These are phyloP conservation scores for Chymomyza amoena DNA, from an alignment of 2,888 invertebrate species.

Conservation along the genomic window DNA sequence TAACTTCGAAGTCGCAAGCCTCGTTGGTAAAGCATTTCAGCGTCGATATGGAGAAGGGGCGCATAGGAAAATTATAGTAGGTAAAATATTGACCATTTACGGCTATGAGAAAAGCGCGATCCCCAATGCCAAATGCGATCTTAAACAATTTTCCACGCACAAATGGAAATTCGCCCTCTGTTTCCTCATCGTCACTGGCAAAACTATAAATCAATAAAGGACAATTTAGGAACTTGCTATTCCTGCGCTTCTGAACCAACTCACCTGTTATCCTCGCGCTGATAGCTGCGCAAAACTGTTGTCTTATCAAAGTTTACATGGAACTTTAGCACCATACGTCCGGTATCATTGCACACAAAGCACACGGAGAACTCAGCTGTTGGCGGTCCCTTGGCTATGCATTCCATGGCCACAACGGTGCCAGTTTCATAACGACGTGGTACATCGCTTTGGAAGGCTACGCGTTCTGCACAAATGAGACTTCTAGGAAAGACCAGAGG, in stretches of 20 bases:
- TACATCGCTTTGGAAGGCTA: constrained; percentile 78
- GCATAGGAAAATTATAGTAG: constrained; percentile 77
- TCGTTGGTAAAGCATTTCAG: constrained; percentile 76
- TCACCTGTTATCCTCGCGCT: constrained; percentile 76
- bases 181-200: constrained; percentile 75
- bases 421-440: constrained; percentile 77
- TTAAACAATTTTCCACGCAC: constrained; percentile 77
- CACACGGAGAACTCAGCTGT: constrained; percentile 77
- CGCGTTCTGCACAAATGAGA: constrained; percentile 71
- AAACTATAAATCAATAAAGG: constrained; percentile 54
- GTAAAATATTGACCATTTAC: constrained; percentile 78
- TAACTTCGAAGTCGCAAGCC: constrained; percentile 74
- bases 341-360: constrained; percentile 77
- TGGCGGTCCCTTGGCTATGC: constrained; percentile 77
- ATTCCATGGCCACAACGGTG: constrained; percentile 77
- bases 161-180: constrained; percentile 78
- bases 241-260: neutral
- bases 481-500: constrained; percentile 76
- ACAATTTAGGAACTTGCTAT: neutral
- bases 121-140: constrained; percentile 77
- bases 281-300: constrained; percentile 74
- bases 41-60: constrained; percentile 76
- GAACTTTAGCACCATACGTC: constrained; percentile 75
- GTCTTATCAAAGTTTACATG: constrained; percentile 74
- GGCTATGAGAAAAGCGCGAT: constrained; percentile 76